Evolutionary conservation across 2,888 invertebrate genomes (phyloP).

Genomic region (Dryadula phaetusa): DNA sequence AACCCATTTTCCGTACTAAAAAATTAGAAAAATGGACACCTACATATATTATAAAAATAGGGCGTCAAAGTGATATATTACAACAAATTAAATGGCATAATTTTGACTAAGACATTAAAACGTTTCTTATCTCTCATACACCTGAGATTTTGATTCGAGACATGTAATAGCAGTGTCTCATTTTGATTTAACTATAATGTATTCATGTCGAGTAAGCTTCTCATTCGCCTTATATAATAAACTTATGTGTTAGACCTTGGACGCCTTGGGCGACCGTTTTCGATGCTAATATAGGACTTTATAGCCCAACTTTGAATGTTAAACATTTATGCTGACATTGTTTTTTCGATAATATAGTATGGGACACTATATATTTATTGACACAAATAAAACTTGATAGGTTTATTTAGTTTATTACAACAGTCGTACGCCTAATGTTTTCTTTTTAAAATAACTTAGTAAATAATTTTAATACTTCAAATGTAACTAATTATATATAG

Average conservation of each 20-base stretch:
- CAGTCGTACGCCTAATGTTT: neutral
- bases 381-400: neutral
- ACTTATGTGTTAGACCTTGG: conserved; percentile 25
- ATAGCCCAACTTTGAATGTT: conserved; percentile 39
- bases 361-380: neutral
- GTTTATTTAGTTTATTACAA: neutral
- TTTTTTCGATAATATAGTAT: neutral
- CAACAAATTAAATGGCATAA: neutral
- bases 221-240: conserved; percentile 21
- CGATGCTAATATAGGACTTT: conserved; percentile 37
- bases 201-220: conserved; percentile 22
- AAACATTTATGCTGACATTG: conserved; percentile 34
- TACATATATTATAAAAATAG: no score
- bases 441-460: no score
- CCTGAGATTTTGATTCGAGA: conserved; percentile 1
- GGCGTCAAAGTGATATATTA: neutral
- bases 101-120: neutral
- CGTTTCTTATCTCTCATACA: neutral
- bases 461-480: no score
- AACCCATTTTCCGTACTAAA: neutral
- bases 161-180: conserved; percentile 1
- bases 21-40: neutral
- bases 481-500: neutral
- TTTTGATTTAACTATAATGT: conserved; percentile 22
- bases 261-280: conserved; percentile 27